Evolutionary conservation across 53 echinoderm and acorn worm species (phyloP), one percentile per base, ranked within the genome.

Genomic region (Crossaster papposus): DNA sequence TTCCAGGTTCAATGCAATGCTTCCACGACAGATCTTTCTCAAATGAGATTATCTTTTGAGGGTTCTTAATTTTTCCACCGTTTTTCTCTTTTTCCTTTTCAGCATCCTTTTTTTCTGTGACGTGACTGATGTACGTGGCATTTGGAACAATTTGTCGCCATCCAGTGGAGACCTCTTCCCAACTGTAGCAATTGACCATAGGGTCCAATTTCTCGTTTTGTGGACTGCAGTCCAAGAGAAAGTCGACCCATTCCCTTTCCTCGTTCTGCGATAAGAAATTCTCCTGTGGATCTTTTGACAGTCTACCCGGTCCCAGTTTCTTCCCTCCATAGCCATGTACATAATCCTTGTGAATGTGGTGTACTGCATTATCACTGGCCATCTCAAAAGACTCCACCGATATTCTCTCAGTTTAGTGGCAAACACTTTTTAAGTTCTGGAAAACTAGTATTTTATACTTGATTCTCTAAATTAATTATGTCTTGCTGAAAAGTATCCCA

Each of bases 121-220:
- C 81, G 88, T 91, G 90, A 2, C 89, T 89, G 55, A 87, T 38
- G 71, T 97, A 97, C 26, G 80, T 92, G 31, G 91, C 94, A 85
- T 87, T 94, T 14, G 97, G 95, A n/a, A 64, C 54, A 4, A 95
- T 87, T 14, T 70, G 74, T 23, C 90, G 77, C 97, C 97, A 97
- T 15, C 97, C 97, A n/a, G 72, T 85, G n/a, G 85, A 92, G 0
- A 95, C 95, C 38, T 95, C 93, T 31, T 83, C 94, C 97, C 97
- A 97, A 68, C 50, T 87, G 13, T 75, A 22, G 35, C 87, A 81
- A 77, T 81, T 82, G 29, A 80, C 54, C 51, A 81, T 30, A n/a
- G 86, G 71, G 33, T 86, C 82, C 30, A 85, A 85, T 26, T 62
- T 77, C 54, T 93, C 93, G 9, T 87, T 64, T 22, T 64, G 13